Base-by-base conservation (phyloP, 2,113 vertebrate species). In the Apeltes quadracus region DNA sequence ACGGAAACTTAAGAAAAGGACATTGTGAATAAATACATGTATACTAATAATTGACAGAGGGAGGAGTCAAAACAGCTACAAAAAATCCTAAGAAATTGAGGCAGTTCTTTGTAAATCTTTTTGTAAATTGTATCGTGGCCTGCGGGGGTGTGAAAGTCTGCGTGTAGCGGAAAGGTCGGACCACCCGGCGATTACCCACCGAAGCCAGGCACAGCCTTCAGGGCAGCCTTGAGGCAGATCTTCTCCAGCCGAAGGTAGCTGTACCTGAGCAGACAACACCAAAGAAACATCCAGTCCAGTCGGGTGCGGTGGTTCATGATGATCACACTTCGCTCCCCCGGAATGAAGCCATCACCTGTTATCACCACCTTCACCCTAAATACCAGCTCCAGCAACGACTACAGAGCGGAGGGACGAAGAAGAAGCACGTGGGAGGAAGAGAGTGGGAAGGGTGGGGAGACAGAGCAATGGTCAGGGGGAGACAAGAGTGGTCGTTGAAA, bases 261-360 rank as follows among this genome's bases (percentile, higher is more conserved):
- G 88, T 95, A 97, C 87, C 98, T 93, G 87, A 99, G 93, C 79
- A 99, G 93, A 84, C 97, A 99, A 77, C 96, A 98, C 98, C 98
- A 99, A 5, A 99, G 93, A 83, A 99, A 99, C 95, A 99, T 97
- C 98, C 98, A 99, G 93, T 99, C 98, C 90, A 98, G 95, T 22
- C 98, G 94, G 1, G 98, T 99, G 32, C 98, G 96, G 88, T 99
- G 98, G 93, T 99, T 99, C 97, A 99, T 99, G 76, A 99, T 96
- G 76, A 99, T 98, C 73, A 99, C 95, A 69, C 95, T 99, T 67
- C 97, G 95, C 92, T 99, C 98, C 41, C 97, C 97, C 2, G 98
- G 97, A 75, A 98, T 84, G 81, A 99, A 99, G 23, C 97, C 97
- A 7, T 99, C 98, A 18, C 98, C 98, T 20, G 96, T 98, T 82